Percentiles rank a stretch among this genome's conserved stretches.
These are phyloP conservation scores for Streblospio benedicti DNA, from an alignment of 1,140 invertebrate species.

Conservation along the genomic window DNA sequence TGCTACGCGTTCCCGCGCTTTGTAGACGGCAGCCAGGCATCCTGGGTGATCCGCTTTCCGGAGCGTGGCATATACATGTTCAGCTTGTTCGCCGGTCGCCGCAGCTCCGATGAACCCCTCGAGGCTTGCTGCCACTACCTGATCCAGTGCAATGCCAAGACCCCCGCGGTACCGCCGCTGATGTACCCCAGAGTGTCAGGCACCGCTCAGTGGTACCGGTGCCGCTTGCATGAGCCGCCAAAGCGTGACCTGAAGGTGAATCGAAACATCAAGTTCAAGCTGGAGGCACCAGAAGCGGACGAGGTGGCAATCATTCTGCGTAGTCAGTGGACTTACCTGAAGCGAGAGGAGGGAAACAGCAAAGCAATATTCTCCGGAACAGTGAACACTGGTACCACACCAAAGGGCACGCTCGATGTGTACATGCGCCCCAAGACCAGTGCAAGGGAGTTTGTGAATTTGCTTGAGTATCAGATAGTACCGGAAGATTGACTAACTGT, in stretches of 20 bases:
- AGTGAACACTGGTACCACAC: not conserved
- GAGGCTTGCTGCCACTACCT: conserved; percentile 1
- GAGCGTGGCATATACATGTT: conserved; percentile 10
- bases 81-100: conserved; percentile 3
- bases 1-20: not conserved
- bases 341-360: not conserved
- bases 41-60: conserved; percentile 5
- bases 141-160: conserved; percentile 4
- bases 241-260: conserved; percentile 3
- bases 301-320: conserved; percentile 8
- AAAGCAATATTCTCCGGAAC: not conserved
- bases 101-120: not conserved
- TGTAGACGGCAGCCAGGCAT: not conserved
- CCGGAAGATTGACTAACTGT: too few relatives aligned
- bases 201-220: conserved; percentile 3
- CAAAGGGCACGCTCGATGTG: not conserved
- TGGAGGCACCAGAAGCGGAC: conserved; percentile 3
- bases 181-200: conserved; percentile 5
- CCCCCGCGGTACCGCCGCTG: not conserved
- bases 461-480: conserved; percentile 7
- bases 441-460: conserved; percentile 2
- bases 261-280: conserved; percentile 9
- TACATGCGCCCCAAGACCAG: not conserved
- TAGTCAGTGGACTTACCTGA: conserved; percentile 5
- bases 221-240: conserved; percentile 7